phyloP scores from a whole-genome alignment of 2,797 vertebrate genomes.

The Rhinoraja longicauda region DNA sequence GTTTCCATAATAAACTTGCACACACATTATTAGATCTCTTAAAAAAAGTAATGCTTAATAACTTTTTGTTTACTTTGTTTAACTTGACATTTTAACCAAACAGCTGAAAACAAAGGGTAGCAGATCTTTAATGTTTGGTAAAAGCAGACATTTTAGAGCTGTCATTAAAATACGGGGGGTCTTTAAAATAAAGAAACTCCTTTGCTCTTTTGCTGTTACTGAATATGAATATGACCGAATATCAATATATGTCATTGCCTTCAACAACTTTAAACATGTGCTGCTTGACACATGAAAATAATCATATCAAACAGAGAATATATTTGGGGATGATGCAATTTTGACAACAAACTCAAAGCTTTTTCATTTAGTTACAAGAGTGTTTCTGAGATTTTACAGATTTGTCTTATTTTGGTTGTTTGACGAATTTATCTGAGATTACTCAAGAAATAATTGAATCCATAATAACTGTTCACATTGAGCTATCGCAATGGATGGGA shows the following conservation, averaged over 20 bases:
- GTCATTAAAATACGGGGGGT: background rate
- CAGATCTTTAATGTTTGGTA: background rate
- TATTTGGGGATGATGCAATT: background rate
- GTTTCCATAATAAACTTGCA: background rate
- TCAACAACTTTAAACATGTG: background rate
- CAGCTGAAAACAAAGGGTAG: background rate
- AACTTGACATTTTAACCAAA: background rate
- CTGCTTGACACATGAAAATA: background rate
- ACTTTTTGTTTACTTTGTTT: background rate
- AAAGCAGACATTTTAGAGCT: background rate
- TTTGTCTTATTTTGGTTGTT: background rate
- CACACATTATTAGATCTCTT: background rate
- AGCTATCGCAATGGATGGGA: background rate
- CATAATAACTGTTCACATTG: background rate
- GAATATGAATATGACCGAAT: background rate
- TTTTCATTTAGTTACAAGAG: background rate
- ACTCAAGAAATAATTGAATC: background rate
- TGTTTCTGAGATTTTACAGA: background rate
- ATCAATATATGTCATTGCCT: background rate
- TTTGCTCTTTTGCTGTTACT: background rate
- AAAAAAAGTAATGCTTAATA: background rate
- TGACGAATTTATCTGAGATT: background rate
- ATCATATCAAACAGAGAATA: background rate
- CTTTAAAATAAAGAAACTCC: background rate
- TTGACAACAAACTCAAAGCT: background rate